phyloP scores from a whole-genome alignment of 2,113 vertebrate species.

The Lepus timidus region DNA sequence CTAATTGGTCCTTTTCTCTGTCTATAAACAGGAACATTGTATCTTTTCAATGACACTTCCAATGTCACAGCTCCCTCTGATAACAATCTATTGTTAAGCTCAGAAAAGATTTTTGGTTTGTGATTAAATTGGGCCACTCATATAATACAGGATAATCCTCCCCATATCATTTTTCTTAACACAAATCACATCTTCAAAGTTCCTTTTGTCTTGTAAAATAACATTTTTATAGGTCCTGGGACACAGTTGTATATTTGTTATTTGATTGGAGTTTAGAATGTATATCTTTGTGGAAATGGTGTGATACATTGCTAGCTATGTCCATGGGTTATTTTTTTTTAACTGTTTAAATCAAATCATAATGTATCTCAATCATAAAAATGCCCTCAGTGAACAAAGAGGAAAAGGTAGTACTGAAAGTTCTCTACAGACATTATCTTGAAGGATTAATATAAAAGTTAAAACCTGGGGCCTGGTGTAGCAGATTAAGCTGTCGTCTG shows the following conservation, averaged over 20 bases:
- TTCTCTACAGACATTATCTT: neutral
- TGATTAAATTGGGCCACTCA: neutral
- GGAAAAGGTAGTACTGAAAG: neutral
- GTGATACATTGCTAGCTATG: neutral
- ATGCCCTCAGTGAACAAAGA: neutral
- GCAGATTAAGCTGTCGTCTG: too few relatives aligned
- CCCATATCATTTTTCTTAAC: neutral
- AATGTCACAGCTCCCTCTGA: neutral
- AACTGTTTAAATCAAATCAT: conserved; percentile 7
- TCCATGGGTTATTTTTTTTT: neutral
- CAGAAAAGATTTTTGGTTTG: neutral
- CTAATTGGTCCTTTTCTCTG: neutral
- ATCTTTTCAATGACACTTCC: neutral
- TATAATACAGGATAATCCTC: neutral
- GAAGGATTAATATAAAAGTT: neutral
- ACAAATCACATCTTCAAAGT: neutral
- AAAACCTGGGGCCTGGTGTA: too few relatives aligned
- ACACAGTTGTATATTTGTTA: neutral
- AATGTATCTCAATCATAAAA: neutral
- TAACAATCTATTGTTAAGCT: neutral
- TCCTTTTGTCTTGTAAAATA: neutral
- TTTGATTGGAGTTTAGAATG: conserved; percentile 4
- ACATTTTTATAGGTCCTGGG: neutral
- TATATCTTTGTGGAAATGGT: neutral
- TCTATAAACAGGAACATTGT: neutral